phyloP scores from a whole-genome alignment of 2,113 vertebrate genomes.

The Diadophis punctatus region DNA sequence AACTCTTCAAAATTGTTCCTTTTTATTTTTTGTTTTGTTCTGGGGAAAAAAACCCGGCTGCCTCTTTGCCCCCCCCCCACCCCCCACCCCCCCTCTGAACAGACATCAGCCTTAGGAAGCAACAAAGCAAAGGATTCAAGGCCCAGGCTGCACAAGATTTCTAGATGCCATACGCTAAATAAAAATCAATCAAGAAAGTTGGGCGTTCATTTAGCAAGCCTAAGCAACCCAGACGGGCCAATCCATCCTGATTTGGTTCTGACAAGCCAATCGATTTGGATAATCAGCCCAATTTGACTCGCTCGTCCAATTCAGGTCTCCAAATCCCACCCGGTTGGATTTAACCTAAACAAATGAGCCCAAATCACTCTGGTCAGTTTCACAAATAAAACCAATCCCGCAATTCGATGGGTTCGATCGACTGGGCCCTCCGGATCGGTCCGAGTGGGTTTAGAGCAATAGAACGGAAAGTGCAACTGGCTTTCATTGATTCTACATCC shows the following conservation, averaged over 20 bases:
- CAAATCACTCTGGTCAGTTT: background rate
- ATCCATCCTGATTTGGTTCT: background rate
- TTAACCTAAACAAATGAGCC: background rate
- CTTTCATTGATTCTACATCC: background rate
- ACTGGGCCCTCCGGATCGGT: background rate
- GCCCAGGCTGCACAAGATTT: background rate
- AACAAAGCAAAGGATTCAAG: background rate
- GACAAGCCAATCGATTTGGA: background rate
- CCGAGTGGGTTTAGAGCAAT: background rate
- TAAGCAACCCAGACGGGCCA: background rate
- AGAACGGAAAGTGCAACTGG: background rate
- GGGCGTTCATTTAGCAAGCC: background rate
- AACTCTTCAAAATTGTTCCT: background rate
- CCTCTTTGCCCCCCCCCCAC: background rate
- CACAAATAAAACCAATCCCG: background rate
- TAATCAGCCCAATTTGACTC: background rate
- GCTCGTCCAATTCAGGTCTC: background rate
- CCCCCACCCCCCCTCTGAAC: background rate
- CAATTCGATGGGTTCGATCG: background rate
- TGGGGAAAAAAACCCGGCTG: background rate
- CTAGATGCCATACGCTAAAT: background rate
- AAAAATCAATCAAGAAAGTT: background rate
- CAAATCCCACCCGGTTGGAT: background rate
- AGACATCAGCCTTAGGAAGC: background rate
- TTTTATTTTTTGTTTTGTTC: background rate